Percentiles rank a stretch among this genome's conserved stretches.
Evolutionary conservation across 2,113 vertebrate genomes (phyloP).

Genomic region (Holacanthus passer): DNA sequence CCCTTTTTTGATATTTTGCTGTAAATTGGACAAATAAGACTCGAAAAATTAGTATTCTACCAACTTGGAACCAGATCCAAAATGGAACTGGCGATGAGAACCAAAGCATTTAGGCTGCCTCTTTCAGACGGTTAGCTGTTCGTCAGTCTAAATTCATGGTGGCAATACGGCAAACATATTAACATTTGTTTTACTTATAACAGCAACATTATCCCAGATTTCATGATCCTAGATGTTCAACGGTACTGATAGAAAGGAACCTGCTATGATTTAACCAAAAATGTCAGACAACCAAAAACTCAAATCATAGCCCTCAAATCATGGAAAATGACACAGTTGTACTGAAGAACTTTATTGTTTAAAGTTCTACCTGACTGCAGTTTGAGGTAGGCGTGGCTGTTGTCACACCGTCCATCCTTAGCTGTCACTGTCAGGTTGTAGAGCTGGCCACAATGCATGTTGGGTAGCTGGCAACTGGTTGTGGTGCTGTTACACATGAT

Average conservation of each 20-base stretch:
- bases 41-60: too few species aligned
- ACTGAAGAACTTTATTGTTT: background rate
- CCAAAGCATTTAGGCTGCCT: too few species aligned
- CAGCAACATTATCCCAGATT: background rate
- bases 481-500: conserved; percentile 61
- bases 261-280: background rate
- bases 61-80: too few species aligned
- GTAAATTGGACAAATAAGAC: too few species aligned
- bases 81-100: background rate
- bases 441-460: conserved; percentile 81
- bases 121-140: background rate
- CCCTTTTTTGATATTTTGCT: too few species aligned
- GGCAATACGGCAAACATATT: background rate
- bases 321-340: background rate
- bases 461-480: conserved; percentile 71
- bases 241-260: background rate
- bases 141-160: background rate
- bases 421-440: conserved; percentile 83
- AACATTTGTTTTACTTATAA: background rate
- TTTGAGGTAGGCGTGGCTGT: conserved; percentile 50
- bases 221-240: too few species aligned
- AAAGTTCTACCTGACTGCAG: conserved; percentile 77
- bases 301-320: background rate
- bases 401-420: conserved; percentile 78
- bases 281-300: background rate